Evolutionary conservation across 2,888 invertebrate species (phyloP).

Genomic region (Mimas tiliae): DNA sequence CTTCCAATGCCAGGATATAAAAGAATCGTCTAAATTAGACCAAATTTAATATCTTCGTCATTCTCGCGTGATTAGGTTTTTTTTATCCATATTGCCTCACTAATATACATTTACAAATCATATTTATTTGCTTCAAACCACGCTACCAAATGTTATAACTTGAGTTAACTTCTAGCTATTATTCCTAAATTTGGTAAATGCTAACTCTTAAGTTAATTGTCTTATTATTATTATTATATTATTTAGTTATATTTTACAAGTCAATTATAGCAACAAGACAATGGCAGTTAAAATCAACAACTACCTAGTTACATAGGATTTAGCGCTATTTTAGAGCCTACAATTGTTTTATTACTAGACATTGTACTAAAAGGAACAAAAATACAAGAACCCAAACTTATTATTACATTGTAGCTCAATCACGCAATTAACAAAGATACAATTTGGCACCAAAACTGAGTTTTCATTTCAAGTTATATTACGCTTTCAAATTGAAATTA

Average conservation of each 20-base stretch:
- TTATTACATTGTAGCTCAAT: conserved; percentile 15
- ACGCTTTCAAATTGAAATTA: conserved; percentile 23
- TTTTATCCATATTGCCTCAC: not conserved
- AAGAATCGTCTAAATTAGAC: too few species aligned
- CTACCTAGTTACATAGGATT: too few species aligned
- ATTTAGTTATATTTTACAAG: not conserved
- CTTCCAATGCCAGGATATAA: too few species aligned
- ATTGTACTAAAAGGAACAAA: conserved; percentile 6
- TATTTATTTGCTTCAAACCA: not conserved
- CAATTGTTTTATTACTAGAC: not conserved
- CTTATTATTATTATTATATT: too few species aligned
- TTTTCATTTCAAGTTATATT: conserved; percentile 18
- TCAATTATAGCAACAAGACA: too few species aligned
- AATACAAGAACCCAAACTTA: not conserved
- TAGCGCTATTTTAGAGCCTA: too few species aligned
- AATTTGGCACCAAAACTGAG: conserved; percentile 15
- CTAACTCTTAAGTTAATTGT: not conserved
- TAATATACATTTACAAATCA: not conserved
- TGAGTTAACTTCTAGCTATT: not conserved
- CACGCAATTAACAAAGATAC: conserved; percentile 16
- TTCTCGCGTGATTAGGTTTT: not conserved
- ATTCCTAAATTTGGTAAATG: not conserved
- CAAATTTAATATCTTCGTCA: not conserved
- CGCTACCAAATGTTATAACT: not conserved
- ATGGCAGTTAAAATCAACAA: too few species aligned